Evolutionary conservation across 1,140 invertebrate genomes (phyloP).

Genomic region (Cotesia typhae): DNA sequence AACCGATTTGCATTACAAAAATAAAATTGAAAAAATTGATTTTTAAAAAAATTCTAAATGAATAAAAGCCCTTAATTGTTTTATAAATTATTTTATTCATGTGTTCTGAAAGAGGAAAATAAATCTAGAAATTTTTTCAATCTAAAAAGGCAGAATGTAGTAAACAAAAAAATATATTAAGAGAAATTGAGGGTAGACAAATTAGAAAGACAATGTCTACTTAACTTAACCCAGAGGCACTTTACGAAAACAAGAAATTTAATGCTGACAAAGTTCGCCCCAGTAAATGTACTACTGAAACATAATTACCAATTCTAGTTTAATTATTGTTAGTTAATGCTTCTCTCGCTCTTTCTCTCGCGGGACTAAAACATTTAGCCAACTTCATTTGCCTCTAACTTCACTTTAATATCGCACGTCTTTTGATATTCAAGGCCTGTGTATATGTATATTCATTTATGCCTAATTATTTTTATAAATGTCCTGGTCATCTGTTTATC

Average conservation of each 20-base stretch:
- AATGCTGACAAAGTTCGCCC: constrained; percentile 13
- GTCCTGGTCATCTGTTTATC: constrained; percentile 40
- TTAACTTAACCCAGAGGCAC: constrained; percentile 6
- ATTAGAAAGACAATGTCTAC: constrained; percentile 9
- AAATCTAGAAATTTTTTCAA: too few relatives aligned
- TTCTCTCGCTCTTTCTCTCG: neutral
- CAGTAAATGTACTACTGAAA: neutral
- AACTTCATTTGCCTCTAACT: constrained; percentile 14
- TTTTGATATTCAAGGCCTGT: constrained; percentile 47
- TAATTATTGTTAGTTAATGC: constrained; percentile 1
- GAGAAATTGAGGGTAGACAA: neutral
- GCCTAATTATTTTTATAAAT: constrained; percentile 44
- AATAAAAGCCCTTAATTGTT: too few relatives aligned
- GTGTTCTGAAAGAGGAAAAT: too few relatives aligned
- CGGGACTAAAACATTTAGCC: neutral
- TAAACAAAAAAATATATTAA: neutral
- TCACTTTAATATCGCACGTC: constrained; percentile 44
- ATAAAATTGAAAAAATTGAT: too few relatives aligned
- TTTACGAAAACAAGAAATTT: constrained; percentile 12
- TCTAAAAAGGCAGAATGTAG: neutral
- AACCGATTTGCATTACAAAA: too few relatives aligned
- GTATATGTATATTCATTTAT: constrained; percentile 21
- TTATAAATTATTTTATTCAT: too few relatives aligned
- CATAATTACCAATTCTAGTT: neutral
- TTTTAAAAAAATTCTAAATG: too few relatives aligned